A percentile compares a stretch with the other conserved stretches of the same genome.
These are phyloP conservation scores for Scomber scombrus DNA, from an alignment of 2,113 vertebrate species.

Conservation along the genomic window DNA sequence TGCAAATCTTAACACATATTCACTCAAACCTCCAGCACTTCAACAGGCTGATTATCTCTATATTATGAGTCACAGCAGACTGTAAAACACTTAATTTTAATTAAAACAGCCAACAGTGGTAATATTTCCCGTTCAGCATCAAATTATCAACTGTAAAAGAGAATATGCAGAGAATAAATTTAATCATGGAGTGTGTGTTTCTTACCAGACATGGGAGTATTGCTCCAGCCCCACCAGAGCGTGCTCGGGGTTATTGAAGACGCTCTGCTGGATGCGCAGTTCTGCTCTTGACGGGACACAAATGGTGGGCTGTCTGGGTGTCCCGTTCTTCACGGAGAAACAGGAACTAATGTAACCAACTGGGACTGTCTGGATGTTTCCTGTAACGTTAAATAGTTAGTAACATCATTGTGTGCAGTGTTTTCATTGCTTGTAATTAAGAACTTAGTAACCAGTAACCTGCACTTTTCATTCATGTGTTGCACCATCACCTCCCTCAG, in stretches of 20 bases:
- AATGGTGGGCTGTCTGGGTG: conserved; percentile 89
- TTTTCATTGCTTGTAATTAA: neutral
- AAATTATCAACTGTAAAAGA: neutral
- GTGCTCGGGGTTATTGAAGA: conserved; percentile 92
- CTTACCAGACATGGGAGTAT: conserved; percentile 93
- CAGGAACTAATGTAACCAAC: conserved; percentile 91
- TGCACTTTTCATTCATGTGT: neutral
- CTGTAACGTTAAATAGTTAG: conserved; percentile 68
- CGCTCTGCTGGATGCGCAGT: conserved; percentile 83
- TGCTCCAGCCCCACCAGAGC: conserved; percentile 88
- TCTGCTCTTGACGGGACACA: conserved; percentile 87
- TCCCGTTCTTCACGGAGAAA: conserved; percentile 89
- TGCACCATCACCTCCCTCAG: neutral
- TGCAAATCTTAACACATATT: neutral
- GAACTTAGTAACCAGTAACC: neutral
- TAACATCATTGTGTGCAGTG: neutral
- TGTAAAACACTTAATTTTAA: neutral
- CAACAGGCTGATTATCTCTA: neutral
- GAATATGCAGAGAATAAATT: neutral
- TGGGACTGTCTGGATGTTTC: conserved; percentile 87
- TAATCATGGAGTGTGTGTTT: neutral
- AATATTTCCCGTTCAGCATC: neutral
- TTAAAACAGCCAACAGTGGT: neutral
- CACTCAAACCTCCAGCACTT: neutral
- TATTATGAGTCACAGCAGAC: neutral